Evolutionary conservation across 2,113 vertebrate genomes (phyloP).

Genomic region (Pelvicachromis taeniatus): DNA sequence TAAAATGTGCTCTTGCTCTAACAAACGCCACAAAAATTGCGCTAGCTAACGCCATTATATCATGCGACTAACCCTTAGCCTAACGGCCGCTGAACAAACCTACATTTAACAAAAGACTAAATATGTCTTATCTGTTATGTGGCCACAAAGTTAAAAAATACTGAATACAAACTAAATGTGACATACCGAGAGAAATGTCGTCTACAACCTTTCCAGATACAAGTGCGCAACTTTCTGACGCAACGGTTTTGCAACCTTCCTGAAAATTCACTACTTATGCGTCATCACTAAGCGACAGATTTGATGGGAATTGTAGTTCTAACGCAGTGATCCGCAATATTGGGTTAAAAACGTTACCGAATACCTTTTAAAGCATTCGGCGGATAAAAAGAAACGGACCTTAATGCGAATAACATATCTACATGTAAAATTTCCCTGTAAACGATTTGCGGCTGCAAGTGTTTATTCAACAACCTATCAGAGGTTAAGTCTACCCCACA

Average conservation of each 20-base stretch:
- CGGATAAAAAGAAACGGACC: neutral
- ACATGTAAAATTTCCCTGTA: neutral
- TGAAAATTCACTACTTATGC: constrained; percentile 38
- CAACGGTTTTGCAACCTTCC: constrained; percentile 50
- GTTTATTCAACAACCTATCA: neutral
- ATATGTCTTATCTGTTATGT: neutral
- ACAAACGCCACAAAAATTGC: neutral
- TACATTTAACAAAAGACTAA: neutral
- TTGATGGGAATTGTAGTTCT: constrained; percentile 37
- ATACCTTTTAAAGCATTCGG: neutral
- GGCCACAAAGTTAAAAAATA: fast-evolving
- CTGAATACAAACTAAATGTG: neutral
- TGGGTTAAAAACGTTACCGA: neutral
- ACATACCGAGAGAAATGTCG: constrained; percentile 6
- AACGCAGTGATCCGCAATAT: neutral
- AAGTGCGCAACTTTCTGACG: constrained; percentile 54
- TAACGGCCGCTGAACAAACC: neutral
- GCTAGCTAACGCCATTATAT: neutral
- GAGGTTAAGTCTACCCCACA: neutral
- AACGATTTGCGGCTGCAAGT: neutral
- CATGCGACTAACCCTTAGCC: neutral
- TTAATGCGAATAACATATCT: neutral
- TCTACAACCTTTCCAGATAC: constrained; percentile 39
- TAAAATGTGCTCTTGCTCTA: neutral
- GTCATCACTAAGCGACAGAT: constrained; percentile 42